Evolutionary conservation across 2,888 invertebrate species (phyloP).

Genomic region (Vanessa cardui): DNA sequence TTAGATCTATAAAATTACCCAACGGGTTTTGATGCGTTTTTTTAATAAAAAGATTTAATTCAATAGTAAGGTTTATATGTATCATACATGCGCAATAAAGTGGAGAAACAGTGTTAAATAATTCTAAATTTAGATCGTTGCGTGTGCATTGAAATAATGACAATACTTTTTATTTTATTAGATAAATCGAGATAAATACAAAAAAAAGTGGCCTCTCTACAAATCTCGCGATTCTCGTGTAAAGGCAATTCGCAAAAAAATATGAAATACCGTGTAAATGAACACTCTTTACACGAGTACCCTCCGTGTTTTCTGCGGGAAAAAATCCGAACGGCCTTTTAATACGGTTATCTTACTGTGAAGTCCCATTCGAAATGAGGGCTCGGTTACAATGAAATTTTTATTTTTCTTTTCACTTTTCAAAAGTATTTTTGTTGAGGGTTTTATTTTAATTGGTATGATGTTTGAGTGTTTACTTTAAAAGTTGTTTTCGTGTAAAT

Average conservation of each 20-base stretch:
- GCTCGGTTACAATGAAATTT: conserved; percentile 13
- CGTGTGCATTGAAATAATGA: not conserved
- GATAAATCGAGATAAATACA: conserved; percentile 20
- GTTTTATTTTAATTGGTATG: conserved; percentile 7
- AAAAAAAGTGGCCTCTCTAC: conserved; percentile 20
- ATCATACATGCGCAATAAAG: too few species aligned
- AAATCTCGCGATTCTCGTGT: conserved; percentile 28
- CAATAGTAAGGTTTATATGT: too few species aligned
- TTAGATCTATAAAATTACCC: too few species aligned
- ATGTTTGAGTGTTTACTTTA: not conserved
- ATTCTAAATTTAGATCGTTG: not conserved
- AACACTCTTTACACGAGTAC: conserved; percentile 41
- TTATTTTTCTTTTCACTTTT: conserved; percentile 9
- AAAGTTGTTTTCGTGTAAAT: not conserved
- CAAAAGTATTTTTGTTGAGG: conserved; percentile 1
- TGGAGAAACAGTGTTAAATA: too few species aligned
- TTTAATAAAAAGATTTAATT: too few species aligned
- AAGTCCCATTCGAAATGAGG: conserved; percentile 11
- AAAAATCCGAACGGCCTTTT: conserved; percentile 42
- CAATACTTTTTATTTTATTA: not conserved
- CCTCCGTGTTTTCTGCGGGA: conserved; percentile 41
- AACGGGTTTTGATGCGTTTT: too few species aligned
- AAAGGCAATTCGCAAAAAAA: conserved; percentile 39
- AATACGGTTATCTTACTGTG: conserved; percentile 41
- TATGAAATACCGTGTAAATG: conserved; percentile 42